Percentiles rank a stretch among this genome's conserved stretches.
These are phyloP conservation scores for Sitobion miscanthi DNA, from an alignment of 1,140 invertebrate species.

Conservation along the genomic window DNA sequence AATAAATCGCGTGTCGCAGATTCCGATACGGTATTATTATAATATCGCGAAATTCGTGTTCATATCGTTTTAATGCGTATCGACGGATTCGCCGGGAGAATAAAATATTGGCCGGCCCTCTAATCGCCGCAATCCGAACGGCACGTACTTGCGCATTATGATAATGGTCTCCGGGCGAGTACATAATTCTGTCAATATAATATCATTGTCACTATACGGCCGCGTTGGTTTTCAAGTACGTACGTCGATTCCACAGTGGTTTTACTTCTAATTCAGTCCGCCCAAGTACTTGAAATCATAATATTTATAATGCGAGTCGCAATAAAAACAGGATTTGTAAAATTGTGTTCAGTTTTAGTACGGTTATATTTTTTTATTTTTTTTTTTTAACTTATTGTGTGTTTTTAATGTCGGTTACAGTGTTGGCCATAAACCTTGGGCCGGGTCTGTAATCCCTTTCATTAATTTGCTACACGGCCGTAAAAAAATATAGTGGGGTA, in stretches of 20 bases:
- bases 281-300: not conserved
- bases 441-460: not conserved
- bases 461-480: constrained; percentile 24
- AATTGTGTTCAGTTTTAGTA: not conserved
- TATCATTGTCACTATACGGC: not conserved
- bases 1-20: not conserved
- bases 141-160: not conserved
- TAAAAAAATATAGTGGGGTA: not conserved
- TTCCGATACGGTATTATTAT: not conserved
- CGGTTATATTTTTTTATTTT: too few species aligned
- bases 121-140: not conserved
- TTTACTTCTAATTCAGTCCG: not conserved
- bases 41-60: not conserved
- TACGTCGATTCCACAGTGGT: not conserved
- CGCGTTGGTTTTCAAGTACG: not conserved
- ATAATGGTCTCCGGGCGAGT: not conserved
- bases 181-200: not conserved
- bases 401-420: constrained; percentile 25
- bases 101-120: not conserved
- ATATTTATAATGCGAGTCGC: not conserved
- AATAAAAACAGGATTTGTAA: constrained; percentile 46
- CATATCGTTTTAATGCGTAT: not conserved
- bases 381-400: not conserved
- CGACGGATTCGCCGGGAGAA: not conserved
- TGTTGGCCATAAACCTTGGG: not conserved